Conservation (phyloP, 1,140 invertebrate genomes). For the Formica exsecta region DNA sequence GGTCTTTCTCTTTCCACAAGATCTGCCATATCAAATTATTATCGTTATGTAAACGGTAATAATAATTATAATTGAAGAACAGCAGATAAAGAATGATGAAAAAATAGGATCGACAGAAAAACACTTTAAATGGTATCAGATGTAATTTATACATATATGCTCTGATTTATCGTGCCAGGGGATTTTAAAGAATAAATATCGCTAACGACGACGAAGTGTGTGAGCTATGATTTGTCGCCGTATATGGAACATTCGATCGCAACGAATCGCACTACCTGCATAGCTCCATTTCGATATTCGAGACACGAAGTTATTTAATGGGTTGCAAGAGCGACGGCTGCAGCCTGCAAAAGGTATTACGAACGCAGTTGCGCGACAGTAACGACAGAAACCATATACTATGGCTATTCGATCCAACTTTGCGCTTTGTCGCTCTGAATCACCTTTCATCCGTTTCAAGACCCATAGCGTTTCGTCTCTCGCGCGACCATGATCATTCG, state of each 20-base stretch:
- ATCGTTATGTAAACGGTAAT: slow-evolving; percentile 3
- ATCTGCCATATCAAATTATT: not conserved
- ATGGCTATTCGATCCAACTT: slow-evolving; percentile 52
- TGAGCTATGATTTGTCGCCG: not conserved
- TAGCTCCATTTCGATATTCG: slow-evolving; percentile 50
- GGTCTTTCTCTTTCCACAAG: not conserved
- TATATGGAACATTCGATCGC: not conserved
- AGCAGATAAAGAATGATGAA: too few species aligned
- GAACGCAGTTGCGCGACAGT: slow-evolving; percentile 45
- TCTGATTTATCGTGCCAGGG: not conserved
- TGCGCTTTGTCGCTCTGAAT: slow-evolving; percentile 43
- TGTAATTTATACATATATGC: not conserved
- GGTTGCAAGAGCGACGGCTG: slow-evolving; percentile 50
- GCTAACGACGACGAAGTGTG: slow-evolving; percentile 22
- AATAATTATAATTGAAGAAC: not conserved
- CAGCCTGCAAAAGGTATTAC: slow-evolving; percentile 45
- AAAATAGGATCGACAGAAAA: not conserved
- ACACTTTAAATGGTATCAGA: not conserved
- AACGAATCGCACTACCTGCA: slow-evolving; percentile 21
- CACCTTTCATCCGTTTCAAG: slow-evolving; percentile 23
- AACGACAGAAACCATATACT: slow-evolving; percentile 56
- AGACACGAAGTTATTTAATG: slow-evolving; percentile 67
- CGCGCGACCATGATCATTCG: not conserved
- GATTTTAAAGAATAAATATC: slow-evolving; percentile 3
- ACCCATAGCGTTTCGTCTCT: not conserved